A percentile compares a stretch with the other conserved stretches of the same genome.
phyloP scores from a whole-genome alignment of 2,888 invertebrate genomes.

The Rotaria magnacalcarata region DNA sequence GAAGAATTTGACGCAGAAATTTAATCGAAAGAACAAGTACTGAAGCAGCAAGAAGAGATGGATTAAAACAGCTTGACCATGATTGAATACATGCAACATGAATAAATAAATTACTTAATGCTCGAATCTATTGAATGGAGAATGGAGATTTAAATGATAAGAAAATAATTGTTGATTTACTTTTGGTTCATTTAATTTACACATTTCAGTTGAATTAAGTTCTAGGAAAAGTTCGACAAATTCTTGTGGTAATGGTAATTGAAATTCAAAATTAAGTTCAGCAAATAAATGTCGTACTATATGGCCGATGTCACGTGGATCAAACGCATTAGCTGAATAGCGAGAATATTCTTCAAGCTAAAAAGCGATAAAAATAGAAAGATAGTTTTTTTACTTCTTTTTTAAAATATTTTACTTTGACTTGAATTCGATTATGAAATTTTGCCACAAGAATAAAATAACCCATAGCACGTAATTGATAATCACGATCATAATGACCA shows the following conservation, averaged over 20 bases:
- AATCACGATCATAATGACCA: slow-evolving; percentile 31
- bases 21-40: slow-evolving; percentile 7
- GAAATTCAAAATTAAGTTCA: slow-evolving; percentile 10
- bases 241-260: slow-evolving; percentile 27
- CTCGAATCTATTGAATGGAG: neutral
- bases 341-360: slow-evolving; percentile 29
- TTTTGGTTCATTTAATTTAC: slow-evolving; percentile 25
- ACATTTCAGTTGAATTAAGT: slow-evolving; percentile 8
- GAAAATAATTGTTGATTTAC: neutral
- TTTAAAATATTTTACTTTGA: neutral
- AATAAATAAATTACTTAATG: slow-evolving; percentile 32
- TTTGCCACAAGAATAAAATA: slow-evolving; percentile 17
- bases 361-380: neutral
- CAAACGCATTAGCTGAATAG: slow-evolving; percentile 33
- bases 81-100: slow-evolving; percentile 33
- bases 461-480: slow-evolving; percentile 32
- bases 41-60: neutral
- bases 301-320: slow-evolving; percentile 12
- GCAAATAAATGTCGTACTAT: neutral
- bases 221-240: slow-evolving; percentile 7
- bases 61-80: slow-evolving; percentile 33
- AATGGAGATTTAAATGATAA: neutral
- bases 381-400: neutral
- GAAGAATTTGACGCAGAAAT: neutral
- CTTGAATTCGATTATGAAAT: slow-evolving; percentile 36